These are phyloP conservation scores for Hozukius guyotensis DNA, from an alignment of 2,797 vertebrate species.

Conservation along the genomic window DNA sequence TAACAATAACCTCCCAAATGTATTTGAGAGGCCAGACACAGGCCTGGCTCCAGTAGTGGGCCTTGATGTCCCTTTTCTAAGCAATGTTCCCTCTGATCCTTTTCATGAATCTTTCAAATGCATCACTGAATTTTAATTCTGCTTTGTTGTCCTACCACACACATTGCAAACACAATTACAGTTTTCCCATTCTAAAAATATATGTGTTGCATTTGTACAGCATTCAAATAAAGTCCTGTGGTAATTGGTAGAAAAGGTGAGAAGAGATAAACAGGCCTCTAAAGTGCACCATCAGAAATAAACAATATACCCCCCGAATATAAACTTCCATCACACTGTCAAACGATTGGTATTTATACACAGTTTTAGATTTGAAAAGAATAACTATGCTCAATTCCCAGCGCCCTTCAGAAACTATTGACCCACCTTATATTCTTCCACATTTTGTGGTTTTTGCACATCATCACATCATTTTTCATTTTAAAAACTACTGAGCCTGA, in stretches of 20 bases:
- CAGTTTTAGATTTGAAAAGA: neutral
- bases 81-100: conserved; percentile 36
- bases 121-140: conserved; percentile 24
- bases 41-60: neutral
- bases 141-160: neutral
- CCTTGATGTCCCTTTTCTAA: conserved; percentile 19
- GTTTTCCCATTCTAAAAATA: neutral
- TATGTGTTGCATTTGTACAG: neutral
- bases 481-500: conserved; percentile 17
- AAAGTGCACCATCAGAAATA: neutral
- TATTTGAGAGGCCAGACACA: neutral
- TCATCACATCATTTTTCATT: neutral
- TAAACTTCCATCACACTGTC: neutral
- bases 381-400: neutral
- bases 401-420: neutral
- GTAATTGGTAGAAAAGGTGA: neutral
- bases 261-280: neutral
- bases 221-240: neutral
- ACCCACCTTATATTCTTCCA: neutral
- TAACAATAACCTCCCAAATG: conserved; percentile 19
- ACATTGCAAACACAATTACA: neutral
- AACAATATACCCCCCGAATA: neutral
- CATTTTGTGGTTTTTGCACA: neutral
- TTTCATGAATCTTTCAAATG: conserved; percentile 45
- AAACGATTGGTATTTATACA: neutral